phyloP scores from a whole-genome alignment of 2,113 vertebrate species.

The Rhea americana region DNA sequence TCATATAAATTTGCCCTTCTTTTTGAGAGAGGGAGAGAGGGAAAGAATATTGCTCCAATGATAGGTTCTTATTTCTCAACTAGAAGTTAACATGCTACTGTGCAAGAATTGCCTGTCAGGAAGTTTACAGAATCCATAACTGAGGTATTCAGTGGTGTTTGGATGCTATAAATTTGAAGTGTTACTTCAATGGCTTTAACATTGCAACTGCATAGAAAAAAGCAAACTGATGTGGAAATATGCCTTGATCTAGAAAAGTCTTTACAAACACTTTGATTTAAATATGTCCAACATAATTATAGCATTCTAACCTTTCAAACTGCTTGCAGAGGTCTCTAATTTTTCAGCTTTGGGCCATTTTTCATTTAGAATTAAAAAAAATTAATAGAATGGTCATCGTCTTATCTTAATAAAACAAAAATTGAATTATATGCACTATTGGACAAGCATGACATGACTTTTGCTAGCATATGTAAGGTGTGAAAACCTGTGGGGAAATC shows the following conservation, averaged over 20 bases:
- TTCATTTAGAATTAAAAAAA: conserved; percentile 27
- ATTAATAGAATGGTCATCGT: conserved; percentile 68
- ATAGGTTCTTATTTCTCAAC: neutral
- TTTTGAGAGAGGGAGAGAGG: neutral
- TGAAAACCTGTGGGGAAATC: conserved; percentile 71
- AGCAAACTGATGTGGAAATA: neutral
- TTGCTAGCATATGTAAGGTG: conserved; percentile 71
- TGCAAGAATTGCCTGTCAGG: neutral
- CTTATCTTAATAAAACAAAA: conserved; percentile 79
- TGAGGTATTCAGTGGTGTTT: neutral
- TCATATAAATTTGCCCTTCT: neutral
- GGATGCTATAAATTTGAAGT: neutral
- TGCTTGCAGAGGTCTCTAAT: conserved; percentile 28
- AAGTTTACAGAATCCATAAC: neutral
- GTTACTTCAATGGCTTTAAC: neutral
- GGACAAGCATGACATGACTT: conserved; percentile 70
- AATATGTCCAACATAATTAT: neutral
- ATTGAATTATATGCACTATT: conserved; percentile 76
- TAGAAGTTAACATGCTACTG: neutral
- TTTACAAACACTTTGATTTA: neutral
- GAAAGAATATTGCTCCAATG: neutral
- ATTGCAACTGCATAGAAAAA: neutral
- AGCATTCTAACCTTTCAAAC: neutral
- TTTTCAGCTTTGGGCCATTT: conserved; percentile 36
- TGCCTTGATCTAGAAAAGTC: neutral